A percentile compares a stretch with the other conserved stretches of the same genome.
These are phyloP conservation scores for Rhyacophila brunnea DNA, from an alignment of 1,140 invertebrate species.

Conservation along the genomic window DNA sequence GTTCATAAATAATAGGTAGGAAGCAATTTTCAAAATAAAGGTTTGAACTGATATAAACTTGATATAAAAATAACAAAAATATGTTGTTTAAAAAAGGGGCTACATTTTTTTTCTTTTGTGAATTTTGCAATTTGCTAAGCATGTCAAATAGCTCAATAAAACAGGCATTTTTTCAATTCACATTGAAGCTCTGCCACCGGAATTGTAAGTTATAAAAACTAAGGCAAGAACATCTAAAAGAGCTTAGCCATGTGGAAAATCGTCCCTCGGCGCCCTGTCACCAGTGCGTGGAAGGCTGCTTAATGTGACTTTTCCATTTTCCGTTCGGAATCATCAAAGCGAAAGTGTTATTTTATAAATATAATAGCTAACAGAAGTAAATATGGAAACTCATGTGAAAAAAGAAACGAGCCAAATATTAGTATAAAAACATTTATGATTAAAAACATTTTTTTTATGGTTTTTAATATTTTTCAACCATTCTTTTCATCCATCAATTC, in stretches of 20 bases:
- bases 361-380: neutral
- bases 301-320: conserved; percentile 3
- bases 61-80: no score
- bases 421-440: neutral
- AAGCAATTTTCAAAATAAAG: no score
- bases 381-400: neutral
- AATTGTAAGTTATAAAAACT: conserved; percentile 17
- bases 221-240: conserved; percentile 11
- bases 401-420: neutral
- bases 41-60: no score
- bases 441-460: no score
- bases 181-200: conserved; percentile 6
- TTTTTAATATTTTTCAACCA: no score
- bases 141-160: no score
- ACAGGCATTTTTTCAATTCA: no score
- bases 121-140: no score
- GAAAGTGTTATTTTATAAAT: neutral
- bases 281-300: neutral
- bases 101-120: no score
- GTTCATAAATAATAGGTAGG: no score
- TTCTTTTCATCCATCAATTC: no score
- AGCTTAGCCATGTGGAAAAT: conserved; percentile 10
- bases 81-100: no score
- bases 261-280: neutral
- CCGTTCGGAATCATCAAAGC: neutral